Conservation (phyloP, 2,113 vertebrate species). For the Zosterops borbonicus region DNA sequence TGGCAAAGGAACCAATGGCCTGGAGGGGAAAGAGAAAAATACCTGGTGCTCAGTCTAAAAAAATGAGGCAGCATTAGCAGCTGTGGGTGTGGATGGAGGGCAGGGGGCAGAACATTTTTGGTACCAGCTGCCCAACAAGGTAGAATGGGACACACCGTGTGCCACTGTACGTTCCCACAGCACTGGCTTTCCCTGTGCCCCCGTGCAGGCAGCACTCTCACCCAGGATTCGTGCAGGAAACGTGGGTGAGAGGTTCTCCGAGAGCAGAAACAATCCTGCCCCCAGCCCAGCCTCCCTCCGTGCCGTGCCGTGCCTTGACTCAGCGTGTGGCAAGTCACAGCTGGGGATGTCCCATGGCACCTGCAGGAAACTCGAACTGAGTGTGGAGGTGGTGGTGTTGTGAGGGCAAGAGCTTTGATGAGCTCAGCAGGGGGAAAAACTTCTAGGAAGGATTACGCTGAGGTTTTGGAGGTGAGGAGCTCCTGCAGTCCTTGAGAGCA, state of each 20-base stretch:
- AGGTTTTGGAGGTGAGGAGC: neutral
- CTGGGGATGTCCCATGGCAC: neutral
- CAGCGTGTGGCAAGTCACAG: neutral
- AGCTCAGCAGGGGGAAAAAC: neutral
- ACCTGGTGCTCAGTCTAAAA: neutral
- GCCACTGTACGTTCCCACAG: neutral
- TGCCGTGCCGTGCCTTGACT: neutral
- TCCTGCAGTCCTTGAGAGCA: fast-evolving
- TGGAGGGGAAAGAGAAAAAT: neutral
- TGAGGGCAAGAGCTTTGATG: neutral
- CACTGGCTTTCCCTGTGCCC: neutral
- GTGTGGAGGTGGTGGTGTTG: neutral
- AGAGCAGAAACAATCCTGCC: neutral
- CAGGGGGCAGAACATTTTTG: neutral
- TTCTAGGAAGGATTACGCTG: neutral
- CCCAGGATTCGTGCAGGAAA: neutral
- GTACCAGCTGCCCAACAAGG: neutral
- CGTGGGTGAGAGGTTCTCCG: conserved; percentile 13
- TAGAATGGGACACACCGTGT: fast-evolving
- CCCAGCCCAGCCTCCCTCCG: neutral
- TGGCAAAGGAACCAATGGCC: neutral
- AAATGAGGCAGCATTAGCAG: neutral
- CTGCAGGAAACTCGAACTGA: neutral
- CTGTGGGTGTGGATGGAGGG: neutral
- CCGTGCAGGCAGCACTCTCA: fast-evolving